Evolutionary conservation across 2,888 invertebrate species (phyloP).

Genomic region (Lymantria monacha): DNA sequence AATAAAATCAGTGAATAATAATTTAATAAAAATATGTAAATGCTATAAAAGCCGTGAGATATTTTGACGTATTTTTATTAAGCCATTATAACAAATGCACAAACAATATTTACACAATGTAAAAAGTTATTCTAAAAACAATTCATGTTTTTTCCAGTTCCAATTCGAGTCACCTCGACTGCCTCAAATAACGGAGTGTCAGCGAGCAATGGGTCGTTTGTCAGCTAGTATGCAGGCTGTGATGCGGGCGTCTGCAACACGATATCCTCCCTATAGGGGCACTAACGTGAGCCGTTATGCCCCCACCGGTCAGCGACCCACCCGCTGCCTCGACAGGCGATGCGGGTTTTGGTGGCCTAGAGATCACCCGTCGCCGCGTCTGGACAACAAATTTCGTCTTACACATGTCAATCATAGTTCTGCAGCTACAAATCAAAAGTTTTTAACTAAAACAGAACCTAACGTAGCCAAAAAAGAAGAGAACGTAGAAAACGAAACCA

Average conservation of each 20-base stretch:
- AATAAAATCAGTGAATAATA: too few relatives aligned
- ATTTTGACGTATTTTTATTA: too few relatives aligned
- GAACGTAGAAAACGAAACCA: slow-evolving; percentile 24
- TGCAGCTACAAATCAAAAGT: slow-evolving; percentile 19
- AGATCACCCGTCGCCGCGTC: slow-evolving; percentile 54
- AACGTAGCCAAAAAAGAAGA: slow-evolving; percentile 34
- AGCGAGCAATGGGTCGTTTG: slow-evolving; percentile 62
- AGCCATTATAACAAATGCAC: too few relatives aligned
- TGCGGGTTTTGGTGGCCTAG: slow-evolving; percentile 68
- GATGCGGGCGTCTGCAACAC: slow-evolving; percentile 59
- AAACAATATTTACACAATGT: too few relatives aligned
- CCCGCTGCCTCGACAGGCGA: slow-evolving; percentile 57
- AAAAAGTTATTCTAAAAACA: too few relatives aligned
- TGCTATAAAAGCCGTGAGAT: too few relatives aligned
- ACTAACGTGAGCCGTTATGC: slow-evolving; percentile 71
- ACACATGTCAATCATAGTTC: slow-evolving; percentile 31
- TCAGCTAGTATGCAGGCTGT: slow-evolving; percentile 68
- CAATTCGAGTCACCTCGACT: slow-evolving; percentile 69
- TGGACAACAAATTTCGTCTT: slow-evolving; percentile 52
- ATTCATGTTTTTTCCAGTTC: slow-evolving; percentile 41
- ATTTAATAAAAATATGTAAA: too few relatives aligned
- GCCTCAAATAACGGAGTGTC: slow-evolving; percentile 58
- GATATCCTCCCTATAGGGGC: slow-evolving; percentile 66
- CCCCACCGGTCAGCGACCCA: slow-evolving; percentile 63
- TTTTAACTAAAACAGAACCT: slow-evolving; percentile 28